Base-by-base conservation (phyloP, 92 coral and sea anemone genomes). In the Phenganax marumi region DNA sequence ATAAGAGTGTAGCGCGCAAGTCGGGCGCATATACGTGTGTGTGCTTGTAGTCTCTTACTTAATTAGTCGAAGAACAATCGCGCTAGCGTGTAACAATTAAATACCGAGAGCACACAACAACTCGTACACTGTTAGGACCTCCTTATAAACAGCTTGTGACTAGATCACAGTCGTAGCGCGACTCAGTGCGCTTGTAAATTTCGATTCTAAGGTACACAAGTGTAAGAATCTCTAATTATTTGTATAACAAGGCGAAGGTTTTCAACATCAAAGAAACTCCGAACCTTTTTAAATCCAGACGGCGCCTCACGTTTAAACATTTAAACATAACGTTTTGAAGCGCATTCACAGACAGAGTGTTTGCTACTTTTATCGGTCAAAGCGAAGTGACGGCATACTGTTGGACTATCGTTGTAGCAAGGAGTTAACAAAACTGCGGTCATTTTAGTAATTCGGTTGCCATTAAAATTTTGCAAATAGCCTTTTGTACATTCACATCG, bases 1-100 rank as follows among this genome's bases (percentile, higher is more conserved):
- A 50, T 19, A 49, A 25, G 57, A 65, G 83, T 65, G 47, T 46
- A 51, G 22, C 65, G 26, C 80, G 58, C 73, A 58, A 51, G 47
- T 46, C 48, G 52, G 73, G 16, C 49, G 13, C 39, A 62, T 56
- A 55, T 65, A 49, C n/a, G 57, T 74, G 63, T 74, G 49, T 74
- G 64, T 57, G 56, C 48, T 51, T n/a, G 13, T 10, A 12, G 68
- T 55, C 81, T 76, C 68, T 33, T 46, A 76, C 68, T 76, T 76
- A 76, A 76, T 76, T 76, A 76, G 81, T 76, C 39, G 23, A 25
- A 6, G 81, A 76, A 76, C 81, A 76, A 76, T 76, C 62, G 51
- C 65, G 81, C 65, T 56, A 7, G 65, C 52, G 52, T 54, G 81
- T 26, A 76, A 54, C 81, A 76, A 76, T 76, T 76, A 76, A 76